Evolutionary conservation across 2,797 vertebrate genomes (phyloP).

Genomic region (Gila robusta): DNA sequence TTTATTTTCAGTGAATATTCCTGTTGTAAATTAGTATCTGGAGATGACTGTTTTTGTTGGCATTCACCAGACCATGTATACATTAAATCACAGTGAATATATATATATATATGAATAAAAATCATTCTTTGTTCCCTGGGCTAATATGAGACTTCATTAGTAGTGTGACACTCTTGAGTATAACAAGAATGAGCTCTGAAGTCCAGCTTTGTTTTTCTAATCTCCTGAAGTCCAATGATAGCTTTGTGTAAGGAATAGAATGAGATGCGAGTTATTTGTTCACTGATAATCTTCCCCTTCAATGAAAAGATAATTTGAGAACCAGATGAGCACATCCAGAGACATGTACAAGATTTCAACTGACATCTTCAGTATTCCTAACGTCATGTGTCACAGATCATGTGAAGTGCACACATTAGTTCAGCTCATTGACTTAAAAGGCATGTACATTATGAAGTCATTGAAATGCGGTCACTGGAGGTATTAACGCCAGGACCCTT

Average conservation of each 20-base stretch:
- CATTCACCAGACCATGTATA: not conserved
- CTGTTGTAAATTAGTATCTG: not conserved
- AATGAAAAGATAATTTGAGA: not conserved
- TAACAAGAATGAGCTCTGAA: not conserved
- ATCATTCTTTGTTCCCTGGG: not conserved
- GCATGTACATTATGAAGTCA: not conserved
- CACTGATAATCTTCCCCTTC: not conserved
- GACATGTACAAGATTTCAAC: not conserved
- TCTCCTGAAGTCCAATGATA: not conserved
- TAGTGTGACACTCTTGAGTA: slow-evolving; percentile 23
- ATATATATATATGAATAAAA: not conserved
- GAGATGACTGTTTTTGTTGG: not conserved
- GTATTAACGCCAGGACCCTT: too few species aligned
- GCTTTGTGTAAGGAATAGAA: not conserved
- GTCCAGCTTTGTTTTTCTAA: not conserved
- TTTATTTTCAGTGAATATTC: too few species aligned
- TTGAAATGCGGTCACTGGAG: not conserved
- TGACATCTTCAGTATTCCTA: not conserved
- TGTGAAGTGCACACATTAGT: not conserved
- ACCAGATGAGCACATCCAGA: not conserved
- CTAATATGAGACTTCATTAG: not conserved
- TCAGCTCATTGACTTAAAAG: not conserved
- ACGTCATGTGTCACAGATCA: not conserved
- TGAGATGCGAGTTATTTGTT: not conserved
- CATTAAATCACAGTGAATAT: not conserved